Evolutionary conservation across 2,797 vertebrate genomes (phyloP).

Genomic region (Tarsius wallacei): DNA sequence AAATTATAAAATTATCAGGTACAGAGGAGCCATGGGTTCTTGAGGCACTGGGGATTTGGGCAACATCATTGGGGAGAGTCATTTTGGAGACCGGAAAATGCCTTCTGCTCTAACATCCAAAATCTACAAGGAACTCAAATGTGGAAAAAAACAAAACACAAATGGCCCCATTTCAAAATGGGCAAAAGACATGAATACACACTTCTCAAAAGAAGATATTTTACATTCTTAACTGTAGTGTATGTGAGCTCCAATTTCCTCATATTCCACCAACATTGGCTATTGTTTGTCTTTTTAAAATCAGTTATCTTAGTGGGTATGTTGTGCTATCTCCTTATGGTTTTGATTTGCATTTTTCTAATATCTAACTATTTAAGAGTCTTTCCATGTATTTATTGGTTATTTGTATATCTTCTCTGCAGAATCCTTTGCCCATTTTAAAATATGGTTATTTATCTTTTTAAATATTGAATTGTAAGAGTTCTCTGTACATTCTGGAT

Average conservation of each 20-base stretch:
- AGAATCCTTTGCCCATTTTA: not conserved
- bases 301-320: rapidly evolving
- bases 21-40: not conserved
- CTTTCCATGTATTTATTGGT: not conserved
- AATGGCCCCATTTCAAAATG: no score
- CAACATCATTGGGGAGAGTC: not conserved
- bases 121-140: no score
- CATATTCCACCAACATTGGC: rapidly evolving
- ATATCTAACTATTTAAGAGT: rapidly evolving
- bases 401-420: not conserved
- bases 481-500: not conserved
- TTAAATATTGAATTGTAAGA: no score
- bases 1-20: not conserved
- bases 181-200: no score
- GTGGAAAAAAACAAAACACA: no score
- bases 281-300: not conserved
- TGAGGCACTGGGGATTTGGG: not conserved
- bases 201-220: no score
- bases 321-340: rapidly evolving
- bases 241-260: rapidly evolving
- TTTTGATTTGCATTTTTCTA: not conserved
- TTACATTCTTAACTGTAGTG: rapidly evolving
- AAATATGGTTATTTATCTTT: not conserved
- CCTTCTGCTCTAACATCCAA: not conserved
- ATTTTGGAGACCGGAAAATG: not conserved